phyloP scores from a whole-genome alignment of 2,888 invertebrate genomes.

The Eretmocerus hayati region DNA sequence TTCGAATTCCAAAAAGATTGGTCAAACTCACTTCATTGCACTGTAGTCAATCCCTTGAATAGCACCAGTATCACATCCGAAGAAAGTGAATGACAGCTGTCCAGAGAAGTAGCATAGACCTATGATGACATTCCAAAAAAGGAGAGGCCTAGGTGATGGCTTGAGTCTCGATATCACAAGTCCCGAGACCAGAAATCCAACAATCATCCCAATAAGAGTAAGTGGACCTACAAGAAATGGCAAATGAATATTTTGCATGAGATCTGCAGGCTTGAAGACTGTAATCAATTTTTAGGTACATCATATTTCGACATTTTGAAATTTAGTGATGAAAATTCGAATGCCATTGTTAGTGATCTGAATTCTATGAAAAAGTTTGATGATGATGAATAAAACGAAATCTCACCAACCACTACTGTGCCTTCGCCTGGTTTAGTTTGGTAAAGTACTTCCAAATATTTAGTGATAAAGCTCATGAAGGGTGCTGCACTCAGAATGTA shows the following conservation, averaged over 20 bases:
- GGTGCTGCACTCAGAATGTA: constrained; percentile 59
- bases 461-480: constrained; percentile 65
- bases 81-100: constrained; percentile 51
- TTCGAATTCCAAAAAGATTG: neutral
- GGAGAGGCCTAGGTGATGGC: constrained; percentile 53
- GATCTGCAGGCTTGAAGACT: too few species aligned
- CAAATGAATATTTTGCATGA: neutral
- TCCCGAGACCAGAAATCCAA: constrained; percentile 56
- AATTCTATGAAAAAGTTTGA: too few species aligned
- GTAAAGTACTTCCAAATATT: constrained; percentile 70
- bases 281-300: too few species aligned
- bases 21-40: constrained; percentile 37
- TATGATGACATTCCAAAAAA: constrained; percentile 59
- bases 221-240: constrained; percentile 46
- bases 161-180: constrained; percentile 55
- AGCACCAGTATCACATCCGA: constrained; percentile 49
- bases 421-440: constrained; percentile 59
- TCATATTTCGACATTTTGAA: too few species aligned
- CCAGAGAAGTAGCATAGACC: constrained; percentile 52
- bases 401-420: constrained; percentile 58
- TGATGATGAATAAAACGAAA: too few species aligned
- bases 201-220: constrained; percentile 54
- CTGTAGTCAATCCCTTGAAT: constrained; percentile 41
- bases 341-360: too few species aligned
- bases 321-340: too few species aligned